Conservation (phyloP, 2,113 vertebrate species). For the Calyptommatus sinebrachiatus region DNA sequence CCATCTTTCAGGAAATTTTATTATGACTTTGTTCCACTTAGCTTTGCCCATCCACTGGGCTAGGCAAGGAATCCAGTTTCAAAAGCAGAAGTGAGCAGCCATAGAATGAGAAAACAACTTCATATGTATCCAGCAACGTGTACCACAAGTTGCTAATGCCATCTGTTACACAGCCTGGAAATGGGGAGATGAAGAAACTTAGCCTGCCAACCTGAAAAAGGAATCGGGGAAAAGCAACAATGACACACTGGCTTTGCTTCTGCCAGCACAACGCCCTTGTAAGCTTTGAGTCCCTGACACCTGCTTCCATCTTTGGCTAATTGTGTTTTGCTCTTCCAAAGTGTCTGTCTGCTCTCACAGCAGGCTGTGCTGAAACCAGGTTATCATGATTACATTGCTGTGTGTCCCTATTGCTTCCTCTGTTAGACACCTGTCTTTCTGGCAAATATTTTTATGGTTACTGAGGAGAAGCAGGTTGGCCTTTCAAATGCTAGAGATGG, state of each 20-base stretch:
- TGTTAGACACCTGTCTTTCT: constrained; percentile 71
- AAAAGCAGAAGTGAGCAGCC: not conserved
- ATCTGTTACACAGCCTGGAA: constrained; percentile 12
- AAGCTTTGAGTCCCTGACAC: constrained; percentile 11
- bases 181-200: not conserved
- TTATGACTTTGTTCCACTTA: not conserved
- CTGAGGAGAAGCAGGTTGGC: constrained; percentile 53
- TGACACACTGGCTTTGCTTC: not conserved
- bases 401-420: constrained; percentile 60
- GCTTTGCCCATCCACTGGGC: not conserved
- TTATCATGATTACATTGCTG: constrained; percentile 62
- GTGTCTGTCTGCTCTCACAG: constrained; percentile 39
- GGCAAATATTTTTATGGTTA: constrained; percentile 63
- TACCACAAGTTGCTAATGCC: not conserved
- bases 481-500: constrained; percentile 47
- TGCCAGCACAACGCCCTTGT: constrained; percentile 14
- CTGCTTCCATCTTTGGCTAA: constrained; percentile 48
- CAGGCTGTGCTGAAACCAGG: constrained; percentile 42
- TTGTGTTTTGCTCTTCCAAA: constrained; percentile 52
- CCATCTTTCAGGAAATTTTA: not conserved
- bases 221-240: not conserved
- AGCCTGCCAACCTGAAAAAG: not conserved
- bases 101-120: not conserved
- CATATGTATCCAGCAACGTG: not conserved
- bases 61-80: not conserved